These are phyloP conservation scores for Chaenodraco wilsoni DNA, from an alignment of 2,797 vertebrate genomes.

Conservation along the genomic window DNA sequence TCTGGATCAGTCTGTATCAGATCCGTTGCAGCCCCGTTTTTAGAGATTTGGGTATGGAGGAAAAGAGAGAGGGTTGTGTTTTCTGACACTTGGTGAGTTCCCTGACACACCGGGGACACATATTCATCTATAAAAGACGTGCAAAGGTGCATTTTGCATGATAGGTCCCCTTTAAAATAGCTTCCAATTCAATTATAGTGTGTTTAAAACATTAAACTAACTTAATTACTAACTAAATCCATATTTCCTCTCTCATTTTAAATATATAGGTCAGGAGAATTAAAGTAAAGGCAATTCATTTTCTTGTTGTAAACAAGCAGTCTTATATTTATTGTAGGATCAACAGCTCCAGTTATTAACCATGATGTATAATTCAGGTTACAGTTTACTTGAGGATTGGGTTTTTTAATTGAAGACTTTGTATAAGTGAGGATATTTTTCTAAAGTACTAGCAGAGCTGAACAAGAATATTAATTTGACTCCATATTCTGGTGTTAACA, in stretches of 20 bases:
- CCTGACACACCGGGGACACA: too few relatives aligned
- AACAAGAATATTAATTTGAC: conserved; percentile 34
- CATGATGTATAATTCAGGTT: neutral
- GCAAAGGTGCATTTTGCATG: too few relatives aligned
- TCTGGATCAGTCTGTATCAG: too few relatives aligned
- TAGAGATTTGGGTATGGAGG: too few relatives aligned
- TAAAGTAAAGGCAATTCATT: neutral
- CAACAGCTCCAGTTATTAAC: neutral
- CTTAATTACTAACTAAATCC: too few relatives aligned
- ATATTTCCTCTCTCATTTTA: neutral
- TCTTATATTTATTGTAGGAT: neutral
- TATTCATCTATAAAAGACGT: too few relatives aligned
- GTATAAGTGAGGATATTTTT: conserved; percentile 4
- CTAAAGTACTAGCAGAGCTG: conserved; percentile 13
- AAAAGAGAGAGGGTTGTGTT: too few relatives aligned
- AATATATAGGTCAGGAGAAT: too few relatives aligned
- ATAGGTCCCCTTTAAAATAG: neutral
- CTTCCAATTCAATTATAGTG: neutral
- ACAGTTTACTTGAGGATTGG: neutral
- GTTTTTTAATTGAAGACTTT: conserved; percentile 15
- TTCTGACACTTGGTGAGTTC: too few relatives aligned
- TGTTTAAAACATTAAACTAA: neutral
- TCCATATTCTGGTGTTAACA: conserved; percentile 27
- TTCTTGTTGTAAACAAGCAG: neutral
- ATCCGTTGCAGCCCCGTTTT: too few relatives aligned